Conservation (phyloP, 2,888 invertebrate genomes). For the Heteropelma amictum region DNA sequence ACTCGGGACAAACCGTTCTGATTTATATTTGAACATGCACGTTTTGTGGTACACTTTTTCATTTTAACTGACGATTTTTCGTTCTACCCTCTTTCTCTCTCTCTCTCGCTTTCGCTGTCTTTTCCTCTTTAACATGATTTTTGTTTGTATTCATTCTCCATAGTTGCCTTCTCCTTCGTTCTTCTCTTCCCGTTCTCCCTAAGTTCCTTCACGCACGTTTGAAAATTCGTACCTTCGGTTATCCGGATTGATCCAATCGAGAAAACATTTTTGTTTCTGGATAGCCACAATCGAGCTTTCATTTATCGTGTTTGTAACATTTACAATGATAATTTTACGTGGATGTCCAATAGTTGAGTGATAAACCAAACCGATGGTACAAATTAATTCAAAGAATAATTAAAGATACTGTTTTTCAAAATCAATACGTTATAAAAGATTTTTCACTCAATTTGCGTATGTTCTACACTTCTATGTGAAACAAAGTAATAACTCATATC, state of each 20-base stretch:
- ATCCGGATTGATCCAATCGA: constrained; percentile 62
- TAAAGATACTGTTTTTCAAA: too few species aligned
- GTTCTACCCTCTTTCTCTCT: neutral
- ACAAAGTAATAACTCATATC: too few species aligned
- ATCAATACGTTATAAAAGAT: too few species aligned
- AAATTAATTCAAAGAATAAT: too few species aligned
- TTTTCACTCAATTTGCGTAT: too few species aligned
- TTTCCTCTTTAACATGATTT: neutral
- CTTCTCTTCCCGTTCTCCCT: neutral
- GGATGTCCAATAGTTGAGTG: too few species aligned
- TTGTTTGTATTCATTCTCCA: too few species aligned
- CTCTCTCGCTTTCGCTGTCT: neutral
- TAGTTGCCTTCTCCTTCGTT: too few species aligned
- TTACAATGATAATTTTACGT: too few species aligned
- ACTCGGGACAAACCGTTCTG: constrained; percentile 57
- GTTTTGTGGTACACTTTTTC: constrained; percentile 61
- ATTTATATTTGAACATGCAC: constrained; percentile 71
- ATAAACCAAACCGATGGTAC: too few species aligned
- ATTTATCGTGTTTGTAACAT: neutral
- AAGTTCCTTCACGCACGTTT: constrained; percentile 69
- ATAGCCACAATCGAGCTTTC: neutral
- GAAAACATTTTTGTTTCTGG: neutral
- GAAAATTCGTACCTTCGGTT: constrained; percentile 77
- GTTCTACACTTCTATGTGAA: too few species aligned
- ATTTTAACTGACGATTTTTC: constrained; percentile 71